Base-by-base conservation (phyloP, 2,797 vertebrate genomes). In the Adrianichthys oophorus region DNA sequence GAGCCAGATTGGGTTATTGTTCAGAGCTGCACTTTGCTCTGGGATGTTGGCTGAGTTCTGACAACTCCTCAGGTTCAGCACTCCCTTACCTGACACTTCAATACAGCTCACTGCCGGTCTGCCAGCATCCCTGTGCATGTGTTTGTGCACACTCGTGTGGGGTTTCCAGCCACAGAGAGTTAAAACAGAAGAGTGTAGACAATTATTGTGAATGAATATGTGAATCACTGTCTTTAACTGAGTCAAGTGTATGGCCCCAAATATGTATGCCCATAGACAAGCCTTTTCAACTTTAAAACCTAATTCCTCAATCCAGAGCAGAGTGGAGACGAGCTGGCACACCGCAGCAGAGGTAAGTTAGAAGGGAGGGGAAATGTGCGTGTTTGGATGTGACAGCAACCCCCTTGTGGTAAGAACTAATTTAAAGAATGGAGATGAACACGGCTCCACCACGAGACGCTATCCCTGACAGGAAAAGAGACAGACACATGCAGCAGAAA, bases 341-440 rank as follows among this genome's bases (percentile, higher is more conserved):
- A 57, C 79, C 32, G 32, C 32, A 2, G 51, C 87, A 87, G 84
- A 74, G 64, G 83, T 79, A 45, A 18, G 67, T 77, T 48, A 62
- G 70, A 63, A 0, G 48, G 40, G 56, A 59, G 68, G 51, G 59
- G 70, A 65, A 64, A 68, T 68, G 70, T 59, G 71, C 43, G 62
- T 53, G 53, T 48, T 52, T 37, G 62, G 63, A 48, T 63, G 69
- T 81, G 73, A 79, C 82, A 86, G 76, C 63, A 81, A 66, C 65
- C 82, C 83, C 79, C 84, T 82, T 84, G 86, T 73, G 85, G 80
- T 80, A 76, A 87, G 86, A 84, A 79, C 87, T 89, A 86, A 89
- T 90, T 91, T 90, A 88, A 85, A 87, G 79, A 82, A 74, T 68
- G 76, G 79, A 89, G 86, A 87, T 81, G 83, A 87, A 85, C 83